Conservation (phyloP, 2,888 invertebrate genomes). For the Sinopyrophorus schimmeli region DNA sequence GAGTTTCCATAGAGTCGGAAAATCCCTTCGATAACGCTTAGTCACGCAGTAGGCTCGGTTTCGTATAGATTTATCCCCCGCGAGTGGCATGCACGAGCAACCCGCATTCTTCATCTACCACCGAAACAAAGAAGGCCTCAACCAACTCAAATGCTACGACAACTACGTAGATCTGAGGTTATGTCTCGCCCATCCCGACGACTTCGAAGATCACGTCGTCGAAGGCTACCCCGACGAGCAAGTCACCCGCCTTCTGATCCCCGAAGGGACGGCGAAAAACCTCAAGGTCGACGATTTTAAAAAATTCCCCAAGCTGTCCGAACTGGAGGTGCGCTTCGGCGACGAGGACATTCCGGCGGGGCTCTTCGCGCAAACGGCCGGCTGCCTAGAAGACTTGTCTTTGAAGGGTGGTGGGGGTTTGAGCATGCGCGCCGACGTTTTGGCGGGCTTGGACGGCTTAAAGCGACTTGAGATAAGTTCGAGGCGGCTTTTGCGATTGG, state of each 20-base stretch:
- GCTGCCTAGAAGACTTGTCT: background rate
- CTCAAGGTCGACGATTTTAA: background rate
- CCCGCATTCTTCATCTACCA: conserved; percentile 3
- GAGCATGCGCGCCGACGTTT: background rate
- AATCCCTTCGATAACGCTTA: background rate
- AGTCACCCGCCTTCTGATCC: background rate
- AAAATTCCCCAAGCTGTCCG: conserved; percentile 1
- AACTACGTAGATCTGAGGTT: background rate
- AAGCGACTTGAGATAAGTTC: conserved; percentile 1
- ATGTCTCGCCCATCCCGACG: background rate
- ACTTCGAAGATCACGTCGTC: background rate
- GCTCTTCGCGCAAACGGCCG: background rate
- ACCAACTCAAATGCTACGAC: conserved; percentile 7
- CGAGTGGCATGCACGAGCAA: background rate
- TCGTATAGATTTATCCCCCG: background rate
- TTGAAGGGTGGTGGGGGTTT: background rate
- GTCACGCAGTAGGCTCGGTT: background rate
- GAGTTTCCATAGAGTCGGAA: background rate
- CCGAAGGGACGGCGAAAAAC: background rate
- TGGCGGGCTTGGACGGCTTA: background rate
- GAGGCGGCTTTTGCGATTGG: background rate
- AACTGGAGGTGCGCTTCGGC: conserved; percentile 3
- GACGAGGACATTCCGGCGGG: too few relatives aligned
- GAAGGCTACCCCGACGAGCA: background rate
- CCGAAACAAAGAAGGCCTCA: background rate